These are phyloP conservation scores for Automeris io DNA, from an alignment of 2,888 invertebrate species.

Conservation along the genomic window DNA sequence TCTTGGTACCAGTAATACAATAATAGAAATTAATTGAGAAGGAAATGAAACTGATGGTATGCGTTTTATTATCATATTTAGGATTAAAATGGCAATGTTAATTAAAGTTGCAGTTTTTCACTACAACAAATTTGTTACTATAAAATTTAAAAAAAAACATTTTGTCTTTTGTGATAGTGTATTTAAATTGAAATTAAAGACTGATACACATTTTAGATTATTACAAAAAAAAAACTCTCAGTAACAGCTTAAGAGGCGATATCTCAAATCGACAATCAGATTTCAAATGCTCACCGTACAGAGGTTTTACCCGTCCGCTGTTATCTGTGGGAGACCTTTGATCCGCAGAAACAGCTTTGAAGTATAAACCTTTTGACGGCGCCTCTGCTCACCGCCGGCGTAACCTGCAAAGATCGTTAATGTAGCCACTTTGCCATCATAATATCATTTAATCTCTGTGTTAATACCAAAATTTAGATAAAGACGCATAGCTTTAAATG, in stretches of 20 bases:
- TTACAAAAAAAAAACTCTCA: too few relatives aligned
- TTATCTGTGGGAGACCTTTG: constrained; percentile 52
- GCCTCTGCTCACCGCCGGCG: constrained; percentile 20
- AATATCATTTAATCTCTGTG: too few relatives aligned
- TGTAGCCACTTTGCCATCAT: constrained; percentile 13
- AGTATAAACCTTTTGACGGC: constrained; percentile 52
- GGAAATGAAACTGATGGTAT: too few relatives aligned
- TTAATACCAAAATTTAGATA: too few relatives aligned
- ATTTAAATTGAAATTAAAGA: constrained; percentile 21
- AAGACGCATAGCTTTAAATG: too few relatives aligned
- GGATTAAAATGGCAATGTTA: too few relatives aligned
- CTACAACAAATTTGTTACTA: too few relatives aligned
- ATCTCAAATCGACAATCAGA: constrained; percentile 60
- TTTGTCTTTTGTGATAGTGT: constrained; percentile 21
- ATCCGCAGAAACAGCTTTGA: constrained; percentile 54
- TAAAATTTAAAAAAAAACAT: too few relatives aligned
- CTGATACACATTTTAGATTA: constrained; percentile 11
- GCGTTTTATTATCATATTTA: too few relatives aligned
- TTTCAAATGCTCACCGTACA: constrained; percentile 52
- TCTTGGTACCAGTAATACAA: too few relatives aligned
- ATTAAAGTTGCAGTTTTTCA: too few relatives aligned
- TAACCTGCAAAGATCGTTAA: constrained; percentile 54
- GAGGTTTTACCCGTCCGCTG: constrained; percentile 50
- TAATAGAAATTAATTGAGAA: too few relatives aligned
- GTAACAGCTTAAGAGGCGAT: constrained; percentile 37